Base-by-base conservation (phyloP, 2,113 vertebrate genomes). In the Anoplopoma fimbria region DNA sequence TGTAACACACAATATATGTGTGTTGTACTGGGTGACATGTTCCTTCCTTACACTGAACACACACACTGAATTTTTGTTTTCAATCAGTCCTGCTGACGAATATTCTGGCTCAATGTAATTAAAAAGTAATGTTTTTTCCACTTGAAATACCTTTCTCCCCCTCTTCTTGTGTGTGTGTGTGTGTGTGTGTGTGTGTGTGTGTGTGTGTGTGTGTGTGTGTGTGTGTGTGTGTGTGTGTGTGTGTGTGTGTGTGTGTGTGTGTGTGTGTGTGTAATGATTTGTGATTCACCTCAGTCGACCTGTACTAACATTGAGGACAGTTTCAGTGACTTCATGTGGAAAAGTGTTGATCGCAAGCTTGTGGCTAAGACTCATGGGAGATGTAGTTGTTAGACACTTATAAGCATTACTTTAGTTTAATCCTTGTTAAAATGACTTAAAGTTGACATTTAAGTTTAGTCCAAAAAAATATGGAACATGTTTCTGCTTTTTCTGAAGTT, bases 321-420 rank as follows among this genome's bases (percentile, higher is more conserved):
- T 31, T 69, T 17, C 69, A 47, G 69, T 45, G 14, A 79, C 62
- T 68, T 61, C 10, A 49, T 19, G 6, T 3, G 23, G 38, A 38
- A 38, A 61, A 6, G 3, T 60, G 40, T 42, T 8, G 27, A 17
- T 8, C 19, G 29, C 1, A 23, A 27, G 13, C 15, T 10, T 49
- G 19, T 13, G 1, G 69, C 69, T 40, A 40, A 78, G 63, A 15
- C 69, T 77, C 53, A 47, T 82, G 84, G 69, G 79, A 69, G 38
- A 7, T 73, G 71, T 36, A 61, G 23, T 65, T 42, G n/a, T 36
- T 62, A 14, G 12, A 71, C 9, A 14, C 9, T 27, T 23, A 29
- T 51, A 1, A 38, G 15, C 23, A 75, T 13, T 0, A 53, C 6
- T 10, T 17, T 7, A 7, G 10, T 23, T 62, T 53, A 31, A 31